These are phyloP conservation scores for Orthosia incerta DNA, from an alignment of 2,888 invertebrate species.

Conservation along the genomic window DNA sequence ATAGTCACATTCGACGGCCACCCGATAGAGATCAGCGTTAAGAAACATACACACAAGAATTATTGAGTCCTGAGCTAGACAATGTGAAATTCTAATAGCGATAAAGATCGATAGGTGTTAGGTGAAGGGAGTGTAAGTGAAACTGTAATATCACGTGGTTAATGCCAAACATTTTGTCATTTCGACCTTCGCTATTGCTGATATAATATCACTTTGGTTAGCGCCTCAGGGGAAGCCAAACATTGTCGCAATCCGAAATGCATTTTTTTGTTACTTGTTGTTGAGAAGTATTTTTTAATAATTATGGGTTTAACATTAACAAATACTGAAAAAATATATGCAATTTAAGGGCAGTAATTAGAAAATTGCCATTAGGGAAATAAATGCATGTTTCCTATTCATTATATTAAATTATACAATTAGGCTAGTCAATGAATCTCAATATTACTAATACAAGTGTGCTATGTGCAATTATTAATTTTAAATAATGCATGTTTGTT, in stretches of 20 bases:
- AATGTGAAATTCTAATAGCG: no score
- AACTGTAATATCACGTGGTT: background rate
- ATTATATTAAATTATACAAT: constrained; percentile 5
- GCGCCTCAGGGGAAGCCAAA: background rate
- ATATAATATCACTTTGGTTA: background rate
- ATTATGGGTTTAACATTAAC: background rate
- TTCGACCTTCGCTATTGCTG: background rate
- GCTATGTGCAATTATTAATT: constrained; percentile 4
- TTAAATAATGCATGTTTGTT: background rate
- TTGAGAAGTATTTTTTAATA: background rate
- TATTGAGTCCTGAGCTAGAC: no score
- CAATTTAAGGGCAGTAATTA: background rate
- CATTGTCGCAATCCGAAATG: no score
- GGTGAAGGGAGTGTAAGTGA: no score
- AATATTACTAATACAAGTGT: constrained; percentile 13
- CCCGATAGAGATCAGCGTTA: no score
- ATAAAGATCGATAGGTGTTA: no score
- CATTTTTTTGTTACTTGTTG: background rate
- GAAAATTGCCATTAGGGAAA: background rate
- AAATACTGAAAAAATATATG: background rate
- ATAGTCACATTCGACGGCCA: no score
- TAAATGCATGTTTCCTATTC: background rate
- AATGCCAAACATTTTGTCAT: background rate
- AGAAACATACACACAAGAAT: no score
- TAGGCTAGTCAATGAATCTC: constrained; percentile 21